These are phyloP conservation scores for Coccyzus lansbergi DNA, from an alignment of 2,797 vertebrate genomes.

Conservation along the genomic window DNA sequence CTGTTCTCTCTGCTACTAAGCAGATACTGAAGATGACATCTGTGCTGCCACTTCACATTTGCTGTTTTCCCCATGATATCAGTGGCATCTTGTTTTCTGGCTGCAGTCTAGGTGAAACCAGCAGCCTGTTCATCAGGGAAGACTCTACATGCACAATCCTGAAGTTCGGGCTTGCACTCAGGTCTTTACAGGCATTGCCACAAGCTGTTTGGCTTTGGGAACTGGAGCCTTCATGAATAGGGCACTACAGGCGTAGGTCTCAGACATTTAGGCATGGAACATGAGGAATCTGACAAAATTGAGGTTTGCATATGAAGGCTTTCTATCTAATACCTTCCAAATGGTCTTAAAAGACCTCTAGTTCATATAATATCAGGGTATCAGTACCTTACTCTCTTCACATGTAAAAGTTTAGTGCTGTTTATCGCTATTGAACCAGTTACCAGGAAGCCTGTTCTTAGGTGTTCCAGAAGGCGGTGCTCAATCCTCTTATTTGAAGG, in stretches of 20 bases:
- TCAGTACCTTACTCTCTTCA: not conserved
- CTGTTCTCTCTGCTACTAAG: not conserved
- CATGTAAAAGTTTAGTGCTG: not conserved
- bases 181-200: not conserved
- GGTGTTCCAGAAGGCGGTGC: not conserved
- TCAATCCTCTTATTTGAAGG: not conserved
- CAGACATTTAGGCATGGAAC: not conserved
- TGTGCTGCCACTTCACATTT: not conserved
- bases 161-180: not conserved
- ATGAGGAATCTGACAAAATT: not conserved
- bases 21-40: not conserved
- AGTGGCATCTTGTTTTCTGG: not conserved
- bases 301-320: not conserved
- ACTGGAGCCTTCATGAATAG: not conserved
- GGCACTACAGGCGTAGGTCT: not conserved
- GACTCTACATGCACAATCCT: fast-evolving
- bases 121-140: not conserved
- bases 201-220: not conserved
- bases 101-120: not conserved
- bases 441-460: not conserved
- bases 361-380: not conserved
- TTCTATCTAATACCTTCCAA: not conserved
- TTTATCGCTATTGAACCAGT: not conserved
- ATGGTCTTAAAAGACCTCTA: not conserved
- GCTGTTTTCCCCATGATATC: not conserved